A percentile compares a stretch with the other conserved stretches of the same genome.
These are phyloP conservation scores for Heliconius congener DNA, from an alignment of 1,140 invertebrate species.

Conservation along the genomic window DNA sequence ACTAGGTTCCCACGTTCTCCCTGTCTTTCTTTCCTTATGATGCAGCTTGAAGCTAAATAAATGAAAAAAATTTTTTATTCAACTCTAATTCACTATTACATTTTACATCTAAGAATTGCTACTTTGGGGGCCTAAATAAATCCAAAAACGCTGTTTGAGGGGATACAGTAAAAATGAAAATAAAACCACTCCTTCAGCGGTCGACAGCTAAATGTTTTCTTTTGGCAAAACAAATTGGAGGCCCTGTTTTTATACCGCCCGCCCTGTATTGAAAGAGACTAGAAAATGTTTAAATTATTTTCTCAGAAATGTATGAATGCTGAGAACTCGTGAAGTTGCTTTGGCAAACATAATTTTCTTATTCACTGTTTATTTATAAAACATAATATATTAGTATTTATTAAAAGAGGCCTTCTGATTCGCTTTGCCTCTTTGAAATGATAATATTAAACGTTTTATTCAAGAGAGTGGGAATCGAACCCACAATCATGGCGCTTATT, in stretches of 20 bases:
- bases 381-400: not conserved
- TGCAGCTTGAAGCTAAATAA: not conserved
- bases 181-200: conserved; percentile 43
- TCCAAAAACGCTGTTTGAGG: conserved; percentile 45
- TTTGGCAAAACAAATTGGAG: conserved; percentile 49
- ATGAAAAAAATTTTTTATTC: not conserved
- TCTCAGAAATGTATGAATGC: not conserved
- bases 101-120: conserved; percentile 27
- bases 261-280: conserved; percentile 22
- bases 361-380: not conserved
- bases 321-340: conserved; percentile 11
- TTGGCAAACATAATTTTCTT: not conserved
- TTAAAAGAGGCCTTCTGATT: no score
- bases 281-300: conserved; percentile 23
- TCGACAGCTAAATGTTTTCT: conserved; percentile 50
- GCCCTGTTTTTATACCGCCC: conserved; percentile 38
- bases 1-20: not conserved
- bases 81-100: conserved; percentile 15
- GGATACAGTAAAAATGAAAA: conserved; percentile 41
- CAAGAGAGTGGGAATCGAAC: no score
- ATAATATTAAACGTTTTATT: no score
- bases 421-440: no score
- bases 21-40: not conserved
- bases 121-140: conserved; percentile 42
- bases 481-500: no score